Percentiles rank a stretch among this genome's conserved stretches.
Conservation (phyloP, 2,113 vertebrate species). For the Clinocottus analis region DNA sequence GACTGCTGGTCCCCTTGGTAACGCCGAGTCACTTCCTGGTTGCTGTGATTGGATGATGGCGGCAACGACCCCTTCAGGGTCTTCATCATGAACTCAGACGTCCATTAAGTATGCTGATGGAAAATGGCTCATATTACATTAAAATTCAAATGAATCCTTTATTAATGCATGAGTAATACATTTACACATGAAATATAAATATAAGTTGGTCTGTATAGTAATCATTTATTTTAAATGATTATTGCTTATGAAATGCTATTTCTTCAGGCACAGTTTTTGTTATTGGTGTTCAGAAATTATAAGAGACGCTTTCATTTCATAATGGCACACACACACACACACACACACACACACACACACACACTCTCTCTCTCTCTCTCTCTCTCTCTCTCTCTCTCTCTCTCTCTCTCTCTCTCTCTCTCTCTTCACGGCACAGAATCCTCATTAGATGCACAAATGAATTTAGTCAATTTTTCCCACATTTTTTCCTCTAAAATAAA, state of each 20-base stretch:
- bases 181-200: neutral
- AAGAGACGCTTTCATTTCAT: neutral
- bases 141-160: neutral
- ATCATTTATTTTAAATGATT: neutral
- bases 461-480: neutral
- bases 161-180: neutral
- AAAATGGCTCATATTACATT: neutral
- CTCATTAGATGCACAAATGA: neutral
- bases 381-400: too few relatives aligned
- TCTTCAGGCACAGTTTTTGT: neutral
- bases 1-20: constrained; percentile 51
- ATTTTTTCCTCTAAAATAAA: neutral
- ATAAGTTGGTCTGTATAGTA: neutral
- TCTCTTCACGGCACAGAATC: neutral
- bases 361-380: too few relatives aligned
- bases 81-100: constrained; percentile 55
- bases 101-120: too few relatives aligned
- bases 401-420: too few relatives aligned
- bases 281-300: neutral
- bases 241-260: too few relatives aligned
- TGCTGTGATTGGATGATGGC: constrained; percentile 53
- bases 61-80: constrained; percentile 55
- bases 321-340: neutral
- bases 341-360: too few relatives aligned
- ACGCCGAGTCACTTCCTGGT: constrained; percentile 59